These are phyloP conservation scores for Zaprionus lachaisei DNA, from an alignment of 1,140 invertebrate genomes.

Conservation along the genomic window DNA sequence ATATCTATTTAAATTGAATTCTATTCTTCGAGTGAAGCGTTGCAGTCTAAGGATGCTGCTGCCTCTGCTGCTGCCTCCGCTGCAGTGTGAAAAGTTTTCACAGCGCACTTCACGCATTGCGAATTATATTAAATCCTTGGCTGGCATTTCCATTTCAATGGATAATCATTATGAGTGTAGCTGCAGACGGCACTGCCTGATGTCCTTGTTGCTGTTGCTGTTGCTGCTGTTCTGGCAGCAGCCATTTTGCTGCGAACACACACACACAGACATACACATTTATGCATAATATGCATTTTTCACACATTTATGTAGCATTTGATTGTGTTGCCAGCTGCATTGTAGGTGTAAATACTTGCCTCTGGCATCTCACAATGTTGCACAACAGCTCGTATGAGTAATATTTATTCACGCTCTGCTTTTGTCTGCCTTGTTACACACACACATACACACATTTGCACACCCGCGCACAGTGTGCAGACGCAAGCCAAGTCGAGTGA, in stretches of 20 bases:
- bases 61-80: neutral
- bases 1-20: slow-evolving; percentile 83
- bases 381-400: slow-evolving; percentile 74
- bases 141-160: slow-evolving; percentile 82
- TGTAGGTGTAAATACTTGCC: slow-evolving; percentile 80
- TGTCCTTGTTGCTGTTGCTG: slow-evolving; percentile 41
- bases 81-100: slow-evolving; percentile 66
- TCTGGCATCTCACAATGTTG: slow-evolving; percentile 73
- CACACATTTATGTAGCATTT: slow-evolving; percentile 73
- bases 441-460: slow-evolving; percentile 6
- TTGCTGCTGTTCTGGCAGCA: slow-evolving; percentile 54
- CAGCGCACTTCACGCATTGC: slow-evolving; percentile 68
- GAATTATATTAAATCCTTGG: slow-evolving; percentile 82
- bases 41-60: slow-evolving; percentile 39
- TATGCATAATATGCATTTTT: slow-evolving; percentile 78
- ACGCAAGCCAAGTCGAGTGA: slow-evolving; percentile 37
- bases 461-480: slow-evolving; percentile 3
- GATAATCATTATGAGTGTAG: slow-evolving; percentile 81
- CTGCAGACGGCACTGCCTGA: slow-evolving; percentile 49
- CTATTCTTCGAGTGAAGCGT: slow-evolving; percentile 66
- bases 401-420: slow-evolving; percentile 79
- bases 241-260: slow-evolving; percentile 57
- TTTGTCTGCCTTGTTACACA: slow-evolving; percentile 67
- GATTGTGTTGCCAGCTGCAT: slow-evolving; percentile 61
- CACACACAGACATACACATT: slow-evolving; percentile 27